phyloP scores from a whole-genome alignment of 2,888 invertebrate genomes.

The Yponomeuta plumbellus region DNA sequence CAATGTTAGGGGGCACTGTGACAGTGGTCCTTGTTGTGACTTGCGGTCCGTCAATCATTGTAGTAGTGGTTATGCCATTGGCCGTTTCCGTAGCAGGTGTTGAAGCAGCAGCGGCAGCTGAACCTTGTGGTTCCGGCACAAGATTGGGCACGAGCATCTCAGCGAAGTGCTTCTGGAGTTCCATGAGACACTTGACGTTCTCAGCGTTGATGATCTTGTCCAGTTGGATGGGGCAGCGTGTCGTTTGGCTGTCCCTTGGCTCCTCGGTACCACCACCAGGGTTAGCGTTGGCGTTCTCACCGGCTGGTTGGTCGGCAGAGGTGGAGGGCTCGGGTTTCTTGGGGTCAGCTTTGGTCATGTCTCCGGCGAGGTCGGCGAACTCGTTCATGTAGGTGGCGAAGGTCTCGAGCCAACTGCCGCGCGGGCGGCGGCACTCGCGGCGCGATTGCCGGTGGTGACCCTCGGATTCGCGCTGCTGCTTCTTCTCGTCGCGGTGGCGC shows the following conservation, averaged over 20 bases:
- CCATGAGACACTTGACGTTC: slow-evolving; percentile 14
- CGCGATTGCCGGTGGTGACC: slow-evolving; percentile 36
- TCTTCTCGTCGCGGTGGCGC: slow-evolving; percentile 31
- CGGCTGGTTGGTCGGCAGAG: slow-evolving; percentile 18
- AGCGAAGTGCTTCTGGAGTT: slow-evolving; percentile 15
- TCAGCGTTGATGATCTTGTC: slow-evolving; percentile 13
- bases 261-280: slow-evolving; percentile 20
- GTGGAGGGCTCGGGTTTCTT: slow-evolving; percentile 25
- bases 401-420: slow-evolving; percentile 64
- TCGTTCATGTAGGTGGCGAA: slow-evolving; percentile 71
- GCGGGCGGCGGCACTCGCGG: slow-evolving; percentile 28
- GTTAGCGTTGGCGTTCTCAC: slow-evolving; percentile 20
- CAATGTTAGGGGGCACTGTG: slow-evolving; percentile 16
- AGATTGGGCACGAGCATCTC: slow-evolving; percentile 12
- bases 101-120: not conserved
- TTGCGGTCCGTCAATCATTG: not conserved
- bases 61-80: not conserved
- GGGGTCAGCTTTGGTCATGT: slow-evolving; percentile 38
- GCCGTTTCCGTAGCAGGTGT: not conserved
- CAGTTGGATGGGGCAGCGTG: slow-evolving; percentile 18
- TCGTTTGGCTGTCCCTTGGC: slow-evolving; percentile 21
- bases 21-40: not conserved
- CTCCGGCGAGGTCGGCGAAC: slow-evolving; percentile 69
- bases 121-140: not conserved
- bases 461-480: slow-evolving; percentile 20